phyloP scores from a whole-genome alignment of 2,113 vertebrate genomes.

The Actinemys pallida region DNA sequence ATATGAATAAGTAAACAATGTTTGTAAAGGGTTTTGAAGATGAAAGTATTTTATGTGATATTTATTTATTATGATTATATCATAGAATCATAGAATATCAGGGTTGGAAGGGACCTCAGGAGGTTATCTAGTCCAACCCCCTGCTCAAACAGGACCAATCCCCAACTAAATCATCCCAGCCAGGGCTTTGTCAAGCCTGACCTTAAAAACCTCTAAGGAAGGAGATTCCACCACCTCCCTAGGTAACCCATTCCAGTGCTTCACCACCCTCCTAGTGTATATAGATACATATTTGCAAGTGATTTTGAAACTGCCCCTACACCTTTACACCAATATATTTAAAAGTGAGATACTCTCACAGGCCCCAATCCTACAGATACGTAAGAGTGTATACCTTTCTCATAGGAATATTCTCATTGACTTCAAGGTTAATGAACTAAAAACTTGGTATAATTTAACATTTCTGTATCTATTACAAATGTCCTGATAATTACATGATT shows the following conservation, averaged over 20 bases:
- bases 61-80: background rate
- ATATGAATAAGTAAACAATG: background rate
- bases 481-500: background rate
- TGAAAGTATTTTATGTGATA: background rate
- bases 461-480: background rate
- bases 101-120: too few relatives aligned
- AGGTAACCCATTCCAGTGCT: too few relatives aligned
- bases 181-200: too few relatives aligned
- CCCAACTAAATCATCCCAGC: too few relatives aligned
- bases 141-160: too few relatives aligned
- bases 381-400: fast-evolving
- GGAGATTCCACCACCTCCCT: too few relatives aligned
- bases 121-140: too few relatives aligned
- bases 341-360: background rate
- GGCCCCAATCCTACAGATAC: background rate
- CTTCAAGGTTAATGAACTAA: background rate
- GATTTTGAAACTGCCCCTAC: background rate
- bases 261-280: too few relatives aligned
- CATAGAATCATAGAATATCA: too few relatives aligned
- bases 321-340: background rate
- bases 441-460: background rate
- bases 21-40: background rate
- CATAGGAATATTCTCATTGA: background rate
- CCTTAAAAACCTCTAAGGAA: too few relatives aligned
- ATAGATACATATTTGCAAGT: background rate